phyloP scores from a whole-genome alignment of 2,888 invertebrate species.

The Lasius platythorax region DNA sequence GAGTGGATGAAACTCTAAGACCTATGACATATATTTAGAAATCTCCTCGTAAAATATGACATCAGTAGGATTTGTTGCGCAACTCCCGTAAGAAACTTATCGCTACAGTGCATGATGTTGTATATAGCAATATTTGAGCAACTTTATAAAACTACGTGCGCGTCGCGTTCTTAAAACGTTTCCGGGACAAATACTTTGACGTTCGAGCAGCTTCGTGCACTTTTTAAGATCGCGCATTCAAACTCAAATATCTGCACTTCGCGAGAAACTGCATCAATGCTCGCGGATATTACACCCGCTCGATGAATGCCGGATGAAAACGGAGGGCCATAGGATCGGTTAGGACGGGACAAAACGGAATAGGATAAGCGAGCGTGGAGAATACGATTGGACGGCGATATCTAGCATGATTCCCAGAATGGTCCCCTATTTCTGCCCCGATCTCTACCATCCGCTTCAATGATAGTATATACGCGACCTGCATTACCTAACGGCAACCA shows the following conservation, averaged over 20 bases:
- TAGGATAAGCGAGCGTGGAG: constrained; percentile 76
- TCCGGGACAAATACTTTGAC: constrained; percentile 22
- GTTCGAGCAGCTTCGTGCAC: constrained; percentile 35
- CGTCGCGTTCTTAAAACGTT: neutral
- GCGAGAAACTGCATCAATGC: constrained; percentile 58
- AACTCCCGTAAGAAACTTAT: neutral
- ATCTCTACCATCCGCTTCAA: constrained; percentile 50
- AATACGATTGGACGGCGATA: constrained; percentile 78
- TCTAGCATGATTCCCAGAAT: constrained; percentile 77
- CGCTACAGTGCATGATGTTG: neutral
- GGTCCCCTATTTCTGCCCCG: constrained; percentile 67
- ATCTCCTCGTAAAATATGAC: neutral
- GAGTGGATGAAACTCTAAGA: neutral
- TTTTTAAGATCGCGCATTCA: constrained; percentile 63
- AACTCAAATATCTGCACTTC: constrained; percentile 48
- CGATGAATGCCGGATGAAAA: constrained; percentile 78
- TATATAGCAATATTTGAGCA: neutral
- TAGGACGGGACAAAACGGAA: constrained; percentile 69
- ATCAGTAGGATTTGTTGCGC: neutral
- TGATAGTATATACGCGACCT: constrained; percentile 70
- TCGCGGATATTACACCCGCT: constrained; percentile 76
- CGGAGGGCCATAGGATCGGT: constrained; percentile 52
- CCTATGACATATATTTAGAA: neutral
- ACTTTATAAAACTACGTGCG: neutral
- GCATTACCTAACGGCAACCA: constrained; percentile 67